Conservation (phyloP, 1,140 invertebrate species). For the Macrotrachela quadricornifera region DNA sequence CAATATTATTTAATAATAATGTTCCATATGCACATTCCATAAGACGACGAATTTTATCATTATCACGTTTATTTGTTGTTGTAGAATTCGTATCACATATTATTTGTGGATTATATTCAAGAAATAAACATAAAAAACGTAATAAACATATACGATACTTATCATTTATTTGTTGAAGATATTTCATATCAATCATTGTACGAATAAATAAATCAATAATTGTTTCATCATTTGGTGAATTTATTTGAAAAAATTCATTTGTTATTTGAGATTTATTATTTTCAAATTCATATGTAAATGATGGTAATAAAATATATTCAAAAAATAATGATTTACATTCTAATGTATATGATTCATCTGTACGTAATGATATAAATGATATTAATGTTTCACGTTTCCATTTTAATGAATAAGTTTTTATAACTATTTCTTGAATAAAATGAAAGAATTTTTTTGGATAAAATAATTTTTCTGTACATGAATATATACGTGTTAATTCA, state of each 20-base stretch:
- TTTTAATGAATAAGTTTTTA: constrained; percentile 62
- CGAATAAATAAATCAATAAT: too few species aligned
- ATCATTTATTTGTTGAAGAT: neutral
- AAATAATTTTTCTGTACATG: too few species aligned
- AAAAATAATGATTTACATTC: constrained; percentile 36
- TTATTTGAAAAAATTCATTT: too few species aligned
- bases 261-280: constrained; percentile 50
- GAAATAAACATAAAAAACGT: constrained; percentile 4
- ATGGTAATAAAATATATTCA: constrained; percentile 80
- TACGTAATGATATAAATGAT: constrained; percentile 54
- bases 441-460: too few species aligned
- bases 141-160: neutral
- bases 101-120: constrained; percentile 1
- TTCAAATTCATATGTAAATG: constrained; percentile 78
- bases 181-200: too few species aligned
- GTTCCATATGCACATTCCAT: constrained; percentile 99
- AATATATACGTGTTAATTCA: neutral
- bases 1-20: constrained; percentile 71
- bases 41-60: constrained; percentile 63
- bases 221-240: too few species aligned
- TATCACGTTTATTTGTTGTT: constrained; percentile 39
- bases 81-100: neutral
- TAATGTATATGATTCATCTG: neutral
- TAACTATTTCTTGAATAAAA: too few species aligned
- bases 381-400: constrained; percentile 90